phyloP scores from a whole-genome alignment of 2,797 vertebrate genomes.

The Micromesistius poutassou region DNA sequence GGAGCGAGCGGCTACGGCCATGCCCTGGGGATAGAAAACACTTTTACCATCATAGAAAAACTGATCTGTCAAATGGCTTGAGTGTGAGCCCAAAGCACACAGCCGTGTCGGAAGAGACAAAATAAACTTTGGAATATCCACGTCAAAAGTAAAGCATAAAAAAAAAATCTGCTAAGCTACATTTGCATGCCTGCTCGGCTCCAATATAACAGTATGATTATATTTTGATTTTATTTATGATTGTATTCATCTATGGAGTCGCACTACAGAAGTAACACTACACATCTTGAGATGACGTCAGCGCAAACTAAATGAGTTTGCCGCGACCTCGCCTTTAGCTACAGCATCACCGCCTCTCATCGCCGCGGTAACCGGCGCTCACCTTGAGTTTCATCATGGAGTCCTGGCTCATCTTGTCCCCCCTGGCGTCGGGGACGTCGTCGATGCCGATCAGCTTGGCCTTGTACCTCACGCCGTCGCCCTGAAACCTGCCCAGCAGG shows the following conservation, averaged over 20 bases:
- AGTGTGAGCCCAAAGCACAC: not conserved
- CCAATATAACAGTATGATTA: no score
- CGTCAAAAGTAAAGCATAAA: not conserved
- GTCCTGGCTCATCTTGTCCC: conserved; percentile 98
- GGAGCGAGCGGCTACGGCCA: conserved; percentile 91
- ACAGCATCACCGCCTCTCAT: not conserved
- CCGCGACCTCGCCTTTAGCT: no score
- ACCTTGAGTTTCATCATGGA: conserved; percentile 99
- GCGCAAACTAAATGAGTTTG: no score
- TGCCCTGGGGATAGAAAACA: conserved; percentile 72
- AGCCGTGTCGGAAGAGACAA: no score
- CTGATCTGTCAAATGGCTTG: not conserved
- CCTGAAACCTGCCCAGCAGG: conserved; percentile 89
- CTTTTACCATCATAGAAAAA: not conserved
- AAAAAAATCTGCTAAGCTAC: not conserved
- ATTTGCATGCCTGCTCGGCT: not conserved
- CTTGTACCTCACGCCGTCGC: conserved; percentile 93
- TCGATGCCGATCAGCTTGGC: conserved; percentile 95
- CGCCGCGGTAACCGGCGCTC: conserved; percentile 14
- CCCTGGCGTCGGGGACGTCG: conserved; percentile 89
- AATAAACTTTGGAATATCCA: not conserved
- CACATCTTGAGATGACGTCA: no score
- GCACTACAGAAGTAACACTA: no score
- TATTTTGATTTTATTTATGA: no score
- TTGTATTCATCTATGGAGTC: no score